A percentile compares a stretch with the other conserved stretches of the same genome.
Evolutionary conservation across 2,888 invertebrate species (phyloP).

Genomic region (Pantelozetes paolii): DNA sequence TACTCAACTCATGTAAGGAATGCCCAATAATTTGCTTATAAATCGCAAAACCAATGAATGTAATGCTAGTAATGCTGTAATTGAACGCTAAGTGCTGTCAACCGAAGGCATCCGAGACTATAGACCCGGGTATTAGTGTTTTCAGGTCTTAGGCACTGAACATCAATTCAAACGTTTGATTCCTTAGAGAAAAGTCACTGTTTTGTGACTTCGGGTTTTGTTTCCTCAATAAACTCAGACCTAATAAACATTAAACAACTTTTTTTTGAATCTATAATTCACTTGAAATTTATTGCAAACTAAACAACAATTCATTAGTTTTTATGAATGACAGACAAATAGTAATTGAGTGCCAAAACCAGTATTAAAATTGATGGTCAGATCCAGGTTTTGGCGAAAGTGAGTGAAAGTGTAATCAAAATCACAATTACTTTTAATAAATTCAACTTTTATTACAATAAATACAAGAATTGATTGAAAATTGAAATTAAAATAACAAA

Average conservation of each 20-base stretch:
- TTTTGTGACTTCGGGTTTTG: background rate
- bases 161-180: background rate
- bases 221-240: slow-evolving; percentile 5
- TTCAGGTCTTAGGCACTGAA: too few relatives aligned
- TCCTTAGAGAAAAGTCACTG: background rate
- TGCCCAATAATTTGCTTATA: slow-evolving; percentile 21
- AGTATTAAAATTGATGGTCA: too few relatives aligned
- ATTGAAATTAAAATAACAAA: too few relatives aligned
- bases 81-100: slow-evolving; percentile 25
- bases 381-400: too few relatives aligned
- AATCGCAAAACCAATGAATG: slow-evolving; percentile 1
- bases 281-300: background rate
- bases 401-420: too few relatives aligned
- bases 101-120: background rate
- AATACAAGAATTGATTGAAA: too few relatives aligned
- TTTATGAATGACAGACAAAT: background rate
- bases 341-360: background rate
- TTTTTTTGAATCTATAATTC: slow-evolving; percentile 11
- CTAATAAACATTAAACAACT: background rate
- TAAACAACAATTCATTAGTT: background rate
- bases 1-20: slow-evolving; percentile 16
- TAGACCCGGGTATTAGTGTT: background rate
- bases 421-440: too few relatives aligned
- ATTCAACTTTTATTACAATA: too few relatives aligned
- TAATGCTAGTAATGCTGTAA: slow-evolving; percentile 1